Evolutionary conservation across 2,888 invertebrate genomes (phyloP).

Genomic region (Apoda limacodes): DNA sequence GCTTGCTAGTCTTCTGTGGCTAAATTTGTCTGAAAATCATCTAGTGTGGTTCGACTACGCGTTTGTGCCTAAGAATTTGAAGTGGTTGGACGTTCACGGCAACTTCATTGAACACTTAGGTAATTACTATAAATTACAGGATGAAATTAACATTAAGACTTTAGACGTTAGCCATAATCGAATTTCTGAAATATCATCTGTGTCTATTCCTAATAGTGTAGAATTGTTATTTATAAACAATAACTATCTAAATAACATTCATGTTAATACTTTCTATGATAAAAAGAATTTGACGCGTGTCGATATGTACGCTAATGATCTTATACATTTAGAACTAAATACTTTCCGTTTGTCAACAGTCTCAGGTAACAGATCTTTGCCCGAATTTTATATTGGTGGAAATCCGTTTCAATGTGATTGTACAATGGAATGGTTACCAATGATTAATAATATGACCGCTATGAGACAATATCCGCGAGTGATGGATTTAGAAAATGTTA

Average conservation of each 20-base stretch:
- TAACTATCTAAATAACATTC: slow-evolving; percentile 84
- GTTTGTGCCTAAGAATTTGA: slow-evolving; percentile 88
- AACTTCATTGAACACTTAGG: slow-evolving; percentile 89
- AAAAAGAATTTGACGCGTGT: slow-evolving; percentile 87
- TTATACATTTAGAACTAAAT: slow-evolving; percentile 85
- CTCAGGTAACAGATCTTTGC: slow-evolving; percentile 78
- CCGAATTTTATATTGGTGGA: slow-evolving; percentile 91
- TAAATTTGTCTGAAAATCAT: slow-evolving; percentile 92
- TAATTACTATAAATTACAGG: slow-evolving; percentile 89
- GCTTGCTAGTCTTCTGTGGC: slow-evolving; percentile 84
- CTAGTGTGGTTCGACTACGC: slow-evolving; percentile 95
- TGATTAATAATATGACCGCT: slow-evolving; percentile 87
- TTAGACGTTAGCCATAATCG: slow-evolving; percentile 92
- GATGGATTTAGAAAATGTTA: slow-evolving; percentile 89
- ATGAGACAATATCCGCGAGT: slow-evolving; percentile 87
- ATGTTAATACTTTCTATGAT: slow-evolving; percentile 87
- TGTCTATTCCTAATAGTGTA: slow-evolving; percentile 89
- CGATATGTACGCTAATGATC: slow-evolving; percentile 90
- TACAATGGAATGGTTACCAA: slow-evolving; percentile 94
- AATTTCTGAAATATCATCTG: slow-evolving; percentile 83
- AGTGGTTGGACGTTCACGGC: slow-evolving; percentile 91
- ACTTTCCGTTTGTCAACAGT: slow-evolving; percentile 83
- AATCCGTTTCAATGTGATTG: slow-evolving; percentile 97
- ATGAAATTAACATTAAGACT: slow-evolving; percentile 84
- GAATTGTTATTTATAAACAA: slow-evolving; percentile 90